These are phyloP conservation scores for Sturnira hondurensis DNA, from an alignment of 2,113 vertebrate genomes.

Conservation along the genomic window DNA sequence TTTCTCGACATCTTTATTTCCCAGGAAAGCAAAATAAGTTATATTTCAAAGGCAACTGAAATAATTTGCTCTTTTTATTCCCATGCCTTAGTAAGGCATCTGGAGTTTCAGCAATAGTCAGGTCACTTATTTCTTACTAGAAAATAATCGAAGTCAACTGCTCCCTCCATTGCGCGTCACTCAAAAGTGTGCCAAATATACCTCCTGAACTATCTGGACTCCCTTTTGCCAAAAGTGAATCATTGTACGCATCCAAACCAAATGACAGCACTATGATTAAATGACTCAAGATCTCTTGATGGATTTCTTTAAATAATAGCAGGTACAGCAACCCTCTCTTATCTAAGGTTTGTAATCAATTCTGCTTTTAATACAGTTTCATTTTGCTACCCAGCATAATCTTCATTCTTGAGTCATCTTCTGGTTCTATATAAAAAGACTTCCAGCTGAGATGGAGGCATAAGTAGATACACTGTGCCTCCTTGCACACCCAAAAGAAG, in stretches of 20 bases:
- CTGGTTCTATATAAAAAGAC: not conserved
- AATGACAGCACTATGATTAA: constrained; percentile 76
- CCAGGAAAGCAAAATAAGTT: not conserved
- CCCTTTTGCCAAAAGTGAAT: not conserved
- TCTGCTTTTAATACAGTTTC: not conserved
- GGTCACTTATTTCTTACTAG: not conserved
- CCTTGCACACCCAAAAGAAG: too few relatives aligned
- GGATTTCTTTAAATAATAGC: constrained; percentile 72
- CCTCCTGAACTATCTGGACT: not conserved
- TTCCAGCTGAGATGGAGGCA: too few relatives aligned
- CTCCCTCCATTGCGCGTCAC: not conserved
- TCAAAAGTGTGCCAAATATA: not conserved
- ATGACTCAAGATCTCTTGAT: constrained; percentile 38
- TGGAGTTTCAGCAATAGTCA: not conserved
- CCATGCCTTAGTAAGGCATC: not conserved
- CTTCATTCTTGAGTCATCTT: not conserved
- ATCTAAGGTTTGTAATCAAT: constrained; percentile 46
- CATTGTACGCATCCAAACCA: not conserved
- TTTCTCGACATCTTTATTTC: not conserved
- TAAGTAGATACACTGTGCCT: too few relatives aligned
- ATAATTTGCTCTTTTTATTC: not conserved
- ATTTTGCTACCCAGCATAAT: not conserved
- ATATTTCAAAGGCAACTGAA: not conserved
- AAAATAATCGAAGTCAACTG: not conserved
- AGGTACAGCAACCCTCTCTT: constrained; percentile 68